Evolutionary conservation across 2,888 invertebrate species (phyloP).

Genomic region (Bombylius discolor): DNA sequence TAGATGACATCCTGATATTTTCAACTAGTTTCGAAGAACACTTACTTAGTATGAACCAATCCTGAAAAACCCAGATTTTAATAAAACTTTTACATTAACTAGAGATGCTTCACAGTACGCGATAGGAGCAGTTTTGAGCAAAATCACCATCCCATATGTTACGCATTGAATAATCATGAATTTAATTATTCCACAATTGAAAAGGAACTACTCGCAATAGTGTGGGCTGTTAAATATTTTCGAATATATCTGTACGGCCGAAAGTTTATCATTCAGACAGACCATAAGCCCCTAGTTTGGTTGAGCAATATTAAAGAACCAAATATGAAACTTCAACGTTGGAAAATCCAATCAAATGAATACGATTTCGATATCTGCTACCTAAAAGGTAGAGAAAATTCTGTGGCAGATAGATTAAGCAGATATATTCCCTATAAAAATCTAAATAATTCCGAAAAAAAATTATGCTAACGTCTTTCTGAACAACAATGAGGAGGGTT

Average conservation of each 20-base stretch:
- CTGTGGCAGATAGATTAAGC: neutral
- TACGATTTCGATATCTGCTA: neutral
- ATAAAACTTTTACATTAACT: neutral
- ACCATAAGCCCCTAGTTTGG: neutral
- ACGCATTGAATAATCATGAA: neutral
- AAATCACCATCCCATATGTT: neutral
- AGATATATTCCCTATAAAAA: neutral
- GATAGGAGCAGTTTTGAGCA: conserved; percentile 4
- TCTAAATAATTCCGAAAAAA: neutral
- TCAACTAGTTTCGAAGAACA: conserved; percentile 12
- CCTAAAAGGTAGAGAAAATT: neutral
- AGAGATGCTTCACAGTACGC: conserved; percentile 3
- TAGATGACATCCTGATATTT: conserved; percentile 17
- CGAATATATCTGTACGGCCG: neutral
- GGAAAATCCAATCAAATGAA: neutral
- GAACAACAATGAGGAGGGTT: neutral
- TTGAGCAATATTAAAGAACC: neutral
- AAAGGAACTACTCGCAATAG: neutral
- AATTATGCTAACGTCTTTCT: neutral
- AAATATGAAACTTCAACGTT: neutral
- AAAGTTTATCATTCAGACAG: neutral
- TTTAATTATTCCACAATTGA: neutral
- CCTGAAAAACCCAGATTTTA: conserved; percentile 1
- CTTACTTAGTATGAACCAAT: conserved; percentile 4
- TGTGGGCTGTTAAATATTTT: neutral